These are phyloP conservation scores for Sclerodermus sp. DNA, from an alignment of 2,888 invertebrate genomes.

Conservation along the genomic window DNA sequence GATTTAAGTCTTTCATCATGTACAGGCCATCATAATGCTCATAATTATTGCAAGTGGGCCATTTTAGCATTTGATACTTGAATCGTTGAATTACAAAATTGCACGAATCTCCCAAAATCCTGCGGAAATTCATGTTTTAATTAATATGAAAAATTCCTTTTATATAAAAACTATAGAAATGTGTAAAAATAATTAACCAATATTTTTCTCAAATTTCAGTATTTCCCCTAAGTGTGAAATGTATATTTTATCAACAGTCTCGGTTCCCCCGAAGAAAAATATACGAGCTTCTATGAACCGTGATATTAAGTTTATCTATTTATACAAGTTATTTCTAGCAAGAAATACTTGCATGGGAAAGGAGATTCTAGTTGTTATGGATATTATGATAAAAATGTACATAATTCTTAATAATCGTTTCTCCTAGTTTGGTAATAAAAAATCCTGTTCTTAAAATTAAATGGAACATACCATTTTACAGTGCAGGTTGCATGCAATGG, in stretches of 20 bases:
- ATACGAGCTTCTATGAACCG: conserved; percentile 26
- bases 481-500: conserved; percentile 41
- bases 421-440: not conserved
- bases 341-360: too few relatives aligned
- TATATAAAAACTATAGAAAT: too few relatives aligned
- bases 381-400: too few relatives aligned
- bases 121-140: conserved; percentile 6
- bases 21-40: conserved; percentile 14
- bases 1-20: conserved; percentile 10
- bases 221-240: conserved; percentile 13
- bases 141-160: not conserved
- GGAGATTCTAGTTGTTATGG: too few relatives aligned
- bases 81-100: conserved; percentile 34
- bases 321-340: conserved; percentile 3
- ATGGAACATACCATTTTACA: conserved; percentile 33
- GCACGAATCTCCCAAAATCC: conserved; percentile 38
- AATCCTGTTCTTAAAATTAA: not conserved
- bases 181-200: too few relatives aligned
- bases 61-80: conserved; percentile 37
- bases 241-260: conserved; percentile 37
- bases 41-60: conserved; percentile 31
- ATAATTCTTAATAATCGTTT: too few relatives aligned
- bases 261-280: conserved; percentile 32
- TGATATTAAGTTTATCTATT: conserved; percentile 35
- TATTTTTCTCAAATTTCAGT: too few relatives aligned